Percentiles rank a stretch among this genome's conserved stretches.
Evolutionary conservation across 2,888 invertebrate species (phyloP).

Genomic region (Sipha maydis): DNA sequence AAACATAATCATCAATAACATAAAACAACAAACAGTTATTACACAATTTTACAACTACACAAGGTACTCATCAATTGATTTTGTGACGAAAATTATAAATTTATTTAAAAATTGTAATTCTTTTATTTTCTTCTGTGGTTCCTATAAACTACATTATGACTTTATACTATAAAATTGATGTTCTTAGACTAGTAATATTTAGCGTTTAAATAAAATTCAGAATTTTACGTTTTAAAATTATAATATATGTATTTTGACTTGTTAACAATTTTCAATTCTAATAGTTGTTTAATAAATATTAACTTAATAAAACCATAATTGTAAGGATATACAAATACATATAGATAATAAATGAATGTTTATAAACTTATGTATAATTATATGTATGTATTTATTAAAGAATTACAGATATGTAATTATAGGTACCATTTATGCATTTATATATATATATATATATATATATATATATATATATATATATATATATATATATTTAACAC

Average conservation of each 20-base stretch:
- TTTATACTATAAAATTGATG: slow-evolving; percentile 3
- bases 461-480: slow-evolving; percentile 18
- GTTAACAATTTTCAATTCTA: slow-evolving; percentile 49
- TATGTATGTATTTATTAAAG: slow-evolving; percentile 45
- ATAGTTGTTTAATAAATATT: slow-evolving; percentile 50
- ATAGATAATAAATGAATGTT: slow-evolving; percentile 35
- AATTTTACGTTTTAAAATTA: slow-evolving; percentile 4
- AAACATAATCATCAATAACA: slow-evolving; percentile 50
- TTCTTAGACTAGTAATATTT: slow-evolving; percentile 17
- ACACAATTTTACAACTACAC: slow-evolving; percentile 28
- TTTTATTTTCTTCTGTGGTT: slow-evolving; percentile 17
- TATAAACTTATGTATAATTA: slow-evolving; percentile 25
- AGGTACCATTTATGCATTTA: slow-evolving; percentile 57
- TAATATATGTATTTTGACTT: slow-evolving; percentile 45
- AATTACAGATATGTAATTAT: slow-evolving; percentile 49
- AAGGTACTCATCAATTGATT: slow-evolving; percentile 19
- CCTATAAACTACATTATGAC: slow-evolving; percentile 11
- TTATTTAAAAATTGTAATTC: background rate
- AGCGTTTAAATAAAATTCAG: slow-evolving; percentile 5
- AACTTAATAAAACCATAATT: slow-evolving; percentile 8
- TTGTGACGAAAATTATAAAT: background rate
- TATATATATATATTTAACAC: too few species aligned
- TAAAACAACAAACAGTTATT: background rate
- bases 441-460: slow-evolving; percentile 3
- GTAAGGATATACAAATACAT: slow-evolving; percentile 30